Evolutionary conservation across 2,113 vertebrate species (phyloP).

Genomic region (Anguilla rostrata): DNA sequence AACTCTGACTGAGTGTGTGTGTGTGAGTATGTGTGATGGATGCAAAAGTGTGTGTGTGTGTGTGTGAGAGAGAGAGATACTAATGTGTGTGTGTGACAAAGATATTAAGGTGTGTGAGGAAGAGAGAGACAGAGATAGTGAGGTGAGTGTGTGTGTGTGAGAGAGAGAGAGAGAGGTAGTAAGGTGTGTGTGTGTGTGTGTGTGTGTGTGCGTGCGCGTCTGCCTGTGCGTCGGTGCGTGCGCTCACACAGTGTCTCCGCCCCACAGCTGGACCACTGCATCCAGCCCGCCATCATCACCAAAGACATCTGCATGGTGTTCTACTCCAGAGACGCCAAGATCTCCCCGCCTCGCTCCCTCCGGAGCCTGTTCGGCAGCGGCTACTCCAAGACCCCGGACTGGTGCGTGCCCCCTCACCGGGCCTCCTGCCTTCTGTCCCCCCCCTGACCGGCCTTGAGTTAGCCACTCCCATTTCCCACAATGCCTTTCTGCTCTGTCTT

Average conservation of each 20-base stretch:
- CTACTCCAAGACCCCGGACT: constrained; percentile 92
- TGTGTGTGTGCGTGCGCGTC: not conserved
- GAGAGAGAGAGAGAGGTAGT: not conserved
- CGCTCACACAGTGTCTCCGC: constrained; percentile 18
- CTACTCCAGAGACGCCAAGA: constrained; percentile 93
- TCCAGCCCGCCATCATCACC: constrained; percentile 95
- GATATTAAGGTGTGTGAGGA: not conserved
- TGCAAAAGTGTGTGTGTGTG: not conserved
- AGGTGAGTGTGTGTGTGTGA: not conserved
- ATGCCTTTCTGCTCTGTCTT: constrained; percentile 33
- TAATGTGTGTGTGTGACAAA: not conserved
- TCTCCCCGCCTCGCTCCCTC: constrained; percentile 90
- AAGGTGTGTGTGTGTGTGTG: not conserved
- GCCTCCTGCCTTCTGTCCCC: not conserved
- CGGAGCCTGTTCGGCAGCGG: constrained; percentile 94
- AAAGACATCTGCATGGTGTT: constrained; percentile 98
- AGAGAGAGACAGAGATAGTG: too few species aligned
- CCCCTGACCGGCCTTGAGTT: not conserved
- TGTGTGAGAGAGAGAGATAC: not conserved
- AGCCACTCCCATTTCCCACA: not conserved
- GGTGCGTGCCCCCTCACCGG: constrained; percentile 65
- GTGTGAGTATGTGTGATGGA: not conserved
- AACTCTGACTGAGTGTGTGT: not conserved
- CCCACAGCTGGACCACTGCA: constrained; percentile 93
- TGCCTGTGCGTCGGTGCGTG: not conserved